Evolutionary conservation across 1,140 invertebrate species (phyloP).

Genomic region (Scaptomyza montana): DNA sequence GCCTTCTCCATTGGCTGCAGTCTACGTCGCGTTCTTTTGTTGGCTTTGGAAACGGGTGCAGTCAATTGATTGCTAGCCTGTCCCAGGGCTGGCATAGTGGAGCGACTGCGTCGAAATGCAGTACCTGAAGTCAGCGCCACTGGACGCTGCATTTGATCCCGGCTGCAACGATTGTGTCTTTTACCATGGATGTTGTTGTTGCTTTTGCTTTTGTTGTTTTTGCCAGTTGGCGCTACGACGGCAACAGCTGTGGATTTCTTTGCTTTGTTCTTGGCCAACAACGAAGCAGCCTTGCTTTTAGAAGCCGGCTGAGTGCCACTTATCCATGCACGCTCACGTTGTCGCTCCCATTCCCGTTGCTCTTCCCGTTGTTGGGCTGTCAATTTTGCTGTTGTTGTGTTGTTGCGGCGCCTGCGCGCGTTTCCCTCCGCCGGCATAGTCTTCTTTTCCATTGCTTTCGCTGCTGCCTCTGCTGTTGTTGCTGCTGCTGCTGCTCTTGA

Average conservation of each 20-base stretch:
- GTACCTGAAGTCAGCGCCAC: neutral
- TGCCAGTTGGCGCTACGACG: conserved; percentile 9
- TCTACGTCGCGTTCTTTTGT: neutral
- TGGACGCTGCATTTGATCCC: neutral
- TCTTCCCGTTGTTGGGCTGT: conserved; percentile 5
- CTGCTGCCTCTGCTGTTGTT: conserved; percentile 6
- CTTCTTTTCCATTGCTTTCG: conserved; percentile 20
- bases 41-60: neutral
- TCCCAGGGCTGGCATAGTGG: too few relatives aligned
- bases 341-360: neutral
- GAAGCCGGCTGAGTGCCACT: neutral
- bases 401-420: conserved; percentile 62
- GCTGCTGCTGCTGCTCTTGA: neutral
- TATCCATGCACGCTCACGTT: neutral
- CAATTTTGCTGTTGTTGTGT: neutral
- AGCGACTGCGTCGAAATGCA: conserved; percentile 12
- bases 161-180: neutral
- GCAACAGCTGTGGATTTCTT: neutral
- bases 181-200: neutral
- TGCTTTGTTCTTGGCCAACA: neutral
- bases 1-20: conserved; percentile 30
- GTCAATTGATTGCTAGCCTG: too few relatives aligned
- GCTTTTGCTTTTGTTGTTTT: neutral
- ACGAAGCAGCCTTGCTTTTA: neutral
- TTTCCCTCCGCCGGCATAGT: conserved; percentile 9